Percentiles rank a stretch among this genome's conserved stretches.
Evolutionary conservation across 2,888 invertebrate genomes (phyloP).

Genomic region (Chirona hameri): DNA sequence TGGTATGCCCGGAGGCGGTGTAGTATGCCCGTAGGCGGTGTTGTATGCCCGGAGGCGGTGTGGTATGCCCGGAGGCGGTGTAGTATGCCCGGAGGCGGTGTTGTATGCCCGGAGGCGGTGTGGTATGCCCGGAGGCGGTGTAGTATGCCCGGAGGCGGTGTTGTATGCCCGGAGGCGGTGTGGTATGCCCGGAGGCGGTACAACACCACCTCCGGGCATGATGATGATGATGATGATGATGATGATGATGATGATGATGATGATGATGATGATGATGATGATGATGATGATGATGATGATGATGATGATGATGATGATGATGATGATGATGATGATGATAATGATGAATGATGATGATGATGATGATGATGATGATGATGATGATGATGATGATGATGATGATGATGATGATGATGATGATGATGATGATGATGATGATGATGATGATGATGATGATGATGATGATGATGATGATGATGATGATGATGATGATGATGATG

Average conservation of each 20-base stretch:
- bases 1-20: too few relatives aligned
- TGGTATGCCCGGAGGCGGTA: too few relatives aligned
- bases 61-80: too few relatives aligned
- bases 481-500: conserved; percentile 1
- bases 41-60: too few relatives aligned
- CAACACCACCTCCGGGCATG: too few relatives aligned
- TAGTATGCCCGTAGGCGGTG: too few relatives aligned
- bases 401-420: conserved; percentile 12
- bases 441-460: conserved; percentile 11
- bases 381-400: conserved; percentile 7
- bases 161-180: too few relatives aligned
- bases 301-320: conserved; percentile 22
- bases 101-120: too few relatives aligned
- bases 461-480: conserved; percentile 22
- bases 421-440: conserved; percentile 4
- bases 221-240: too few relatives aligned
- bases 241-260: conserved; percentile 22
- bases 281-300: conserved; percentile 22
- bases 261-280: conserved; percentile 22
- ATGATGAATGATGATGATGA: conserved; percentile 8
- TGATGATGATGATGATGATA: conserved; percentile 22
- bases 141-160: too few relatives aligned
- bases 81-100: too few relatives aligned
- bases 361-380: conserved; percentile 3
- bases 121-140: too few relatives aligned